These are phyloP conservation scores for Hetaerina titia DNA, from an alignment of 2,888 invertebrate species.

Conservation along the genomic window DNA sequence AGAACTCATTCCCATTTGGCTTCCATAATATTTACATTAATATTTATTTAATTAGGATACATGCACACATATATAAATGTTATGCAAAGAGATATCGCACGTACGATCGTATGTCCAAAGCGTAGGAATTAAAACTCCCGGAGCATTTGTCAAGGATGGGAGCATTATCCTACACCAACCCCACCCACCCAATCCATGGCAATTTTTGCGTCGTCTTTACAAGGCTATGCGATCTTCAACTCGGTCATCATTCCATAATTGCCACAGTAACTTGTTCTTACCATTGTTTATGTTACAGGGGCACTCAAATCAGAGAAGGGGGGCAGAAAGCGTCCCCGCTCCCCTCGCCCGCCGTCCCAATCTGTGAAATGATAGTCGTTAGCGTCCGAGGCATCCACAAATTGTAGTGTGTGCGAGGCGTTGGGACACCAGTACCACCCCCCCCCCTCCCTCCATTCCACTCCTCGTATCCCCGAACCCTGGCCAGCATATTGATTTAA, in stretches of 20 bases:
- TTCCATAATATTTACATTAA: too few species aligned
- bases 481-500: constrained; percentile 18
- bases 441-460: neutral
- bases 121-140: too few species aligned
- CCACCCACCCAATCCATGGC: too few species aligned
- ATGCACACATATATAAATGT: too few species aligned
- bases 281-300: neutral
- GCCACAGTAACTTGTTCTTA: neutral
- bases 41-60: too few species aligned
- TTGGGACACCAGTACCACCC: neutral
- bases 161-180: too few species aligned
- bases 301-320: neutral
- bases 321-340: neutral
- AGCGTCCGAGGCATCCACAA: neutral
- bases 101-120: too few species aligned
- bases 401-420: neutral
- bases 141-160: too few species aligned
- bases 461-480: neutral
- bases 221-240: too few species aligned
- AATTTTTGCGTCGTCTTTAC: too few species aligned
- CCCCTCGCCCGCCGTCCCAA: neutral
- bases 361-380: neutral
- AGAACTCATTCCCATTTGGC: too few species aligned
- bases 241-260: neutral
- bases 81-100: too few species aligned